Conservation (phyloP, 2,113 vertebrate genomes). For the Corvus moneduloides region DNA sequence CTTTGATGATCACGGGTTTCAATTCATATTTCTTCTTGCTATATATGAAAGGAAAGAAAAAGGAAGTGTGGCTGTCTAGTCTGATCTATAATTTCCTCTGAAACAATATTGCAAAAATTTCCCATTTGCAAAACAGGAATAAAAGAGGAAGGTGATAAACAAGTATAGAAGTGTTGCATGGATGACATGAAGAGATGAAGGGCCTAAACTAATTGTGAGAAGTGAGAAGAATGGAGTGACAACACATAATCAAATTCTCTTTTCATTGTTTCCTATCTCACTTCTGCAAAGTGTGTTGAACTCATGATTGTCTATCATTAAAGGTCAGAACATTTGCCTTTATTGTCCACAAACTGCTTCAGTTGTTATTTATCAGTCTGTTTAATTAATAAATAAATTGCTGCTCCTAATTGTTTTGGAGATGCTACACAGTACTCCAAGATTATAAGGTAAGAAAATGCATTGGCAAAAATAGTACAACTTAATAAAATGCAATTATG, state of each 20-base stretch:
- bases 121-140: constrained; percentile 8
- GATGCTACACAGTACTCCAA: not conserved
- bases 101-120: not conserved
- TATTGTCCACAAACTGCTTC: not conserved
- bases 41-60: not conserved
- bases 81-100: constrained; percentile 29
- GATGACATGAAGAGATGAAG: not conserved
- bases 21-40: constrained; percentile 31
- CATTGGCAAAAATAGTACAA: not conserved
- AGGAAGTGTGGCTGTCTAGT: not conserved
- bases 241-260: not conserved
- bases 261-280: not conserved
- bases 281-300: not conserved
- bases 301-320: not conserved
- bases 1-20: constrained; percentile 27
- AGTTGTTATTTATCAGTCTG: not conserved
- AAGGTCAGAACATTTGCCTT: not conserved
- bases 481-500: not conserved
- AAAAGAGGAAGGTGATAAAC: not conserved
- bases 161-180: not conserved
- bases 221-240: not conserved
- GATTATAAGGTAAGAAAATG: not conserved
- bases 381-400: not conserved
- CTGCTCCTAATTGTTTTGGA: not conserved
- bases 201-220: not conserved